Conservation (phyloP, 2,113 vertebrate species). For the Gnathonemus longibarbis region DNA sequence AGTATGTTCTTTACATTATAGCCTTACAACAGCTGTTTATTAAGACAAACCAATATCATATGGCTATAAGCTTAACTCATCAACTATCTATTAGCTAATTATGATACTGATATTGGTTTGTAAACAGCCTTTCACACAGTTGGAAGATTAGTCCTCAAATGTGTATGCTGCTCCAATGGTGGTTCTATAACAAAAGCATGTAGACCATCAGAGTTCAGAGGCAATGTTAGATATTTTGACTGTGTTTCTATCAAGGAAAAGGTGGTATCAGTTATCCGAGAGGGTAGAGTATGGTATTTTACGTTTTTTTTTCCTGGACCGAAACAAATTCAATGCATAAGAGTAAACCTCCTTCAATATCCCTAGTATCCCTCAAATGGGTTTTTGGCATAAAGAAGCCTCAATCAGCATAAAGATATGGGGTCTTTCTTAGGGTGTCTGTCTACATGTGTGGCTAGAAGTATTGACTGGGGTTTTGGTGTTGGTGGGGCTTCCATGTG, state of each 20-base stretch:
- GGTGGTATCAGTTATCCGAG: background rate
- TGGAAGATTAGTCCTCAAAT: background rate
- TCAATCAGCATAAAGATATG: background rate
- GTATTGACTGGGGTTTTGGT: background rate
- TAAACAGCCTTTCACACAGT: background rate
- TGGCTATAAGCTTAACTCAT: background rate
- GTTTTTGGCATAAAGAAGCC: background rate
- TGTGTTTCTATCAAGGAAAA: too few relatives aligned
- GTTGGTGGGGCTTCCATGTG: background rate
- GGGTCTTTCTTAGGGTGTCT: too few relatives aligned
- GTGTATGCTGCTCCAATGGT: background rate
- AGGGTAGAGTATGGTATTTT: background rate
- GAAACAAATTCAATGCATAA: background rate
- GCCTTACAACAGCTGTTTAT: background rate
- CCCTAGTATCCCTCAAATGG: background rate
- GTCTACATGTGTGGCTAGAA: background rate
- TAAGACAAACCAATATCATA: background rate
- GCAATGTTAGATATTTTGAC: too few relatives aligned
- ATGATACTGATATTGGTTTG: background rate
- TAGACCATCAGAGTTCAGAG: too few relatives aligned
- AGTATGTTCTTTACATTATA: too few relatives aligned
- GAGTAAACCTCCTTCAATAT: background rate
- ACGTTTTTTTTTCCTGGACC: background rate
- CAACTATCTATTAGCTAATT: background rate
- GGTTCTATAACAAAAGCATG: background rate